These are phyloP conservation scores for Oxytorus armatus DNA, from an alignment of 2,888 invertebrate genomes.

Conservation along the genomic window DNA sequence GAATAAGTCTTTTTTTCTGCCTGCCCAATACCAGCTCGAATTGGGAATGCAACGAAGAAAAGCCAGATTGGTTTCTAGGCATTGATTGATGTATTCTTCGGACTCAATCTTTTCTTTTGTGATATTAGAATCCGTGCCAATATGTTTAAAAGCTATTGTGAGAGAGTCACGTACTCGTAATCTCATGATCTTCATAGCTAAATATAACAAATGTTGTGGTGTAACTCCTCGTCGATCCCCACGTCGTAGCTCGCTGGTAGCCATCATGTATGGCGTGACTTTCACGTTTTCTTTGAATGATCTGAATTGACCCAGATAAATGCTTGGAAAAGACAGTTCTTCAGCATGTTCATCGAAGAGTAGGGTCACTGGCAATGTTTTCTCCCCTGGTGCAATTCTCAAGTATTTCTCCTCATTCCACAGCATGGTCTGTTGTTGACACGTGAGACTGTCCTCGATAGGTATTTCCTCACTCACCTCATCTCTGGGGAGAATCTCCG, in stretches of 20 bases:
- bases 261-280: constrained; percentile 80
- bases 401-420: constrained; percentile 65
- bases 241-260: constrained; percentile 52
- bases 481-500: background rate
- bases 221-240: no score
- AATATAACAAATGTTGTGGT: no score
- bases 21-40: no score
- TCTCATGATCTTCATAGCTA: no score
- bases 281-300: constrained; percentile 69
- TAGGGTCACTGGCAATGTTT: constrained; percentile 74
- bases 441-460: constrained; percentile 41
- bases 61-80: no score
- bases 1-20: no score
- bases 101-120: no score
- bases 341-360: constrained; percentile 82
- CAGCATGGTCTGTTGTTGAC: constrained; percentile 58
- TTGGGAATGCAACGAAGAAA: no score
- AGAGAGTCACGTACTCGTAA: no score
- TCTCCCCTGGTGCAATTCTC: constrained; percentile 66
- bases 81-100: no score
- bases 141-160: no score
- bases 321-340: constrained; percentile 82
- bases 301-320: constrained; percentile 81
- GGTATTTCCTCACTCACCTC: constrained; percentile 26
- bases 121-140: no score